Percentiles rank a stretch among this genome's conserved stretches.
Evolutionary conservation across 2,797 vertebrate genomes (phyloP).

Genomic region (Eurystomus glaucurus): DNA sequence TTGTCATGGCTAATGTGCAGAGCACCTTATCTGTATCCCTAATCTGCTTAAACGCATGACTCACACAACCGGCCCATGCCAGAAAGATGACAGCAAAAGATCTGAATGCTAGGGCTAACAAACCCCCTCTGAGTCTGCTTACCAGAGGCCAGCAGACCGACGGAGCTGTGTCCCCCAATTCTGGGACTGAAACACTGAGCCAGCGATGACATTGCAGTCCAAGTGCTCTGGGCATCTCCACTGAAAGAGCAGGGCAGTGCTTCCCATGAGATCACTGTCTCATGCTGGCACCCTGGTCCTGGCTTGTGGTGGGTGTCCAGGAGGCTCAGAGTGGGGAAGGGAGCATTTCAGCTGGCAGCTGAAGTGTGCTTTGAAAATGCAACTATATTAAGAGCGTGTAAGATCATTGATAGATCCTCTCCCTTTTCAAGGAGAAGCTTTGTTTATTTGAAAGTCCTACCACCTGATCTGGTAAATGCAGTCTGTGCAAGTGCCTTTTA

Average conservation of each 20-base stretch:
- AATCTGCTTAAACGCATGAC: constrained; percentile 66
- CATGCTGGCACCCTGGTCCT: background rate
- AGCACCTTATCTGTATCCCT: constrained; percentile 33
- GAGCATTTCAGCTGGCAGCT: background rate
- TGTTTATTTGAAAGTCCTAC: background rate
- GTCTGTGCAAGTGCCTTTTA: fast-evolving
- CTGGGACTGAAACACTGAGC: background rate
- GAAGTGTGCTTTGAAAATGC: background rate
- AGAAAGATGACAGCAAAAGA: background rate
- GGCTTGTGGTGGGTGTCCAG: fast-evolving
- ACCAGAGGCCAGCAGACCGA: background rate
- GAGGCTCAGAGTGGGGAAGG: background rate
- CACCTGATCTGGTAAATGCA: background rate
- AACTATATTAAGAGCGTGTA: background rate
- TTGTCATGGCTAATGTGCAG: background rate
- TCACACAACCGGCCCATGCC: background rate
- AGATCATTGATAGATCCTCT: background rate
- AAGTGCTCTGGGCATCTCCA: background rate
- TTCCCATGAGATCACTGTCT: background rate
- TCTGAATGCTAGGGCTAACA: background rate
- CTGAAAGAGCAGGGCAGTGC: background rate
- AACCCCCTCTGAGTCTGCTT: background rate
- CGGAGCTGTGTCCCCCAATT: fast-evolving
- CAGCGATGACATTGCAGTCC: fast-evolving
- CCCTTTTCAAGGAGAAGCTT: background rate